Conservation (phyloP, 2,797 vertebrate genomes). For the Lepilemur septentrionalis region DNA sequence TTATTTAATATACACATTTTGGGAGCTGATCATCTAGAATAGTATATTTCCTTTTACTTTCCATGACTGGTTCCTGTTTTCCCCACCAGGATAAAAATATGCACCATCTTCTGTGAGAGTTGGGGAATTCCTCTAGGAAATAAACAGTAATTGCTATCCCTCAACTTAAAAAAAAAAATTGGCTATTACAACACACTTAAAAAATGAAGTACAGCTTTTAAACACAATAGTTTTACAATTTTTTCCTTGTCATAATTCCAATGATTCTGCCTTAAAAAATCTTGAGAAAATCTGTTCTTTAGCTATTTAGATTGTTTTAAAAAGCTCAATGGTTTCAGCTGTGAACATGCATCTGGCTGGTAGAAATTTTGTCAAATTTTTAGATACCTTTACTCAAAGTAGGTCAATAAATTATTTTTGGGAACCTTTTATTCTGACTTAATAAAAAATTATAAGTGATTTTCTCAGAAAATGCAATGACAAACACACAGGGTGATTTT, state of each 20-base stretch:
- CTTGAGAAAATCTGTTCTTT: not conserved
- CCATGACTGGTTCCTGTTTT: not conserved
- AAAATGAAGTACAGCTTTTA: constrained; percentile 31
- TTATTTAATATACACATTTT: not conserved
- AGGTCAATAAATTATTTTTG: constrained; percentile 47
- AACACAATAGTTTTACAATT: not conserved
- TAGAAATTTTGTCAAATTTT: constrained; percentile 48
- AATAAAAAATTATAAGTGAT: constrained; percentile 15
- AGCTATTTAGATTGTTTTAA: constrained; percentile 6
- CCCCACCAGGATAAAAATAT: not conserved
- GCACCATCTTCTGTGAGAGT: not conserved
- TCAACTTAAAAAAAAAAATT: not conserved
- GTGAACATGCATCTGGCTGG: not conserved
- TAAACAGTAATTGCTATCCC: not conserved
- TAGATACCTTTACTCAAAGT: not conserved
- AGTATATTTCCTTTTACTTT: not conserved
- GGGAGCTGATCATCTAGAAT: not conserved
- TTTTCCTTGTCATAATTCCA: not conserved
- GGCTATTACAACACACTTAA: not conserved
- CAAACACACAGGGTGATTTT: not conserved
- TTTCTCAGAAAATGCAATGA: not conserved
- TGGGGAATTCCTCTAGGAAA: not conserved
- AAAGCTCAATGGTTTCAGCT: not conserved
- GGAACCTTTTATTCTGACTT: not conserved
- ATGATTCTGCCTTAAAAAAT: not conserved